phyloP scores from a whole-genome alignment of 2,797 vertebrate genomes.

The Alcedo atthis region DNA sequence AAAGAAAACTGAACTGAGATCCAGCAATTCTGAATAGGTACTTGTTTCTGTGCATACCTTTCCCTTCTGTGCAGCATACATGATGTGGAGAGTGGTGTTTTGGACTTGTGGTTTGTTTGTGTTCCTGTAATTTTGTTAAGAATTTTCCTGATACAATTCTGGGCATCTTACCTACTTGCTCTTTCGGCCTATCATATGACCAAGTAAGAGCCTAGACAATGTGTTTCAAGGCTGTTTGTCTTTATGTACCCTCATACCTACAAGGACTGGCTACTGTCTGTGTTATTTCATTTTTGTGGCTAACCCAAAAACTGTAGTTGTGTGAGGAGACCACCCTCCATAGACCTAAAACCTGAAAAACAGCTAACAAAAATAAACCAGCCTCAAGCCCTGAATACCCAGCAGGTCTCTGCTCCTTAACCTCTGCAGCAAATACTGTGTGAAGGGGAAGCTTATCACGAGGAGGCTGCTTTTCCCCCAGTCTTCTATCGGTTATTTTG shows the following conservation, averaged over 20 bases:
- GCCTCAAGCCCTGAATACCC: neutral
- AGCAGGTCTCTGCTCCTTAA: neutral
- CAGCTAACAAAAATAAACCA: neutral
- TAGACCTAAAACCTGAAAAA: neutral
- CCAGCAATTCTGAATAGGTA: neutral
- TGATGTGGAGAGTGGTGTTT: neutral
- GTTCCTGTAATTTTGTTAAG: neutral
- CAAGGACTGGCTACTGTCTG: neutral
- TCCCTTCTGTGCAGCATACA: neutral
- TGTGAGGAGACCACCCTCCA: neutral
- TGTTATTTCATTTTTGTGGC: neutral
- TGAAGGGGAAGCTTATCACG: neutral
- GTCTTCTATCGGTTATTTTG: neutral
- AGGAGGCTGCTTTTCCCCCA: neutral
- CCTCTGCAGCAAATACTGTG: neutral
- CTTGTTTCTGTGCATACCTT: fast-evolving
- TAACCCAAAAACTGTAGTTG: neutral
- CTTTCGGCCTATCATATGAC: neutral
- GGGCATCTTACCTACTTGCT: neutral
- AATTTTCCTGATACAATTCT: neutral
- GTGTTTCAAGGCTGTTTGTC: neutral
- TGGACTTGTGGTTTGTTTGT: neutral
- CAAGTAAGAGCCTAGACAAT: fast-evolving
- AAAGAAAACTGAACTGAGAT: neutral
- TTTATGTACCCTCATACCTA: neutral